These are phyloP conservation scores for Nasua narica DNA, from an alignment of 2,797 vertebrate species.

Conservation along the genomic window DNA sequence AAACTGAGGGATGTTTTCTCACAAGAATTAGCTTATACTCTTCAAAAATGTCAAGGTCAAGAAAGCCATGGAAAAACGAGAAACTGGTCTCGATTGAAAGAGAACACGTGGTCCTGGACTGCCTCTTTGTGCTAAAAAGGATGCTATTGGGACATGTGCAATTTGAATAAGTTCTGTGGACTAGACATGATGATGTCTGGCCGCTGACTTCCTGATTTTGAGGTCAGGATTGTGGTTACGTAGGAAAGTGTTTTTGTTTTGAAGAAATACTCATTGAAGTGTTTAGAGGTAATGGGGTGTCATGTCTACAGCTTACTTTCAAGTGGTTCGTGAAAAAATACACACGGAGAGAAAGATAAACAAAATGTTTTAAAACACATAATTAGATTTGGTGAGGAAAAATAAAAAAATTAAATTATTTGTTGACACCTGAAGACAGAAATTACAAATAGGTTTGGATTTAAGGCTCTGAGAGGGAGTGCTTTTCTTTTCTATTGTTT, in stretches of 20 bases:
- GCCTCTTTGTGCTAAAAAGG: slow-evolving; percentile 9
- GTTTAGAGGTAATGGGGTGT: background rate
- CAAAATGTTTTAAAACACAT: background rate
- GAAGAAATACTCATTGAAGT: background rate
- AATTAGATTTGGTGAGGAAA: background rate
- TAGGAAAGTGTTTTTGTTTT: background rate
- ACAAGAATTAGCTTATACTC: background rate
- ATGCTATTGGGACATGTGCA: background rate
- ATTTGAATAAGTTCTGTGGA: background rate
- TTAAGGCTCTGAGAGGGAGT: background rate
- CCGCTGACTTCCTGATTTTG: background rate
- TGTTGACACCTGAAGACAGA: background rate
- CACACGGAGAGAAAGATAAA: background rate
- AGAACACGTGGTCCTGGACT: background rate
- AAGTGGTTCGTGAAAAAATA: background rate
- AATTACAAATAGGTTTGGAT: slow-evolving; percentile 7
- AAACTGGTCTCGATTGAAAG: background rate
- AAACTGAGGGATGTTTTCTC: background rate
- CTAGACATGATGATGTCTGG: background rate
- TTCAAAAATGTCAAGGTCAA: slow-evolving; percentile 8
- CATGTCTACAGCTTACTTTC: background rate
- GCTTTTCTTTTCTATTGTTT: background rate
- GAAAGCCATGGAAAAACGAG: background rate
- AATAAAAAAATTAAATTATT: background rate
- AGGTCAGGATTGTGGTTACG: background rate